Base-by-base conservation (phyloP, 2,888 invertebrate species). In the Nycteola revayana region DNA sequence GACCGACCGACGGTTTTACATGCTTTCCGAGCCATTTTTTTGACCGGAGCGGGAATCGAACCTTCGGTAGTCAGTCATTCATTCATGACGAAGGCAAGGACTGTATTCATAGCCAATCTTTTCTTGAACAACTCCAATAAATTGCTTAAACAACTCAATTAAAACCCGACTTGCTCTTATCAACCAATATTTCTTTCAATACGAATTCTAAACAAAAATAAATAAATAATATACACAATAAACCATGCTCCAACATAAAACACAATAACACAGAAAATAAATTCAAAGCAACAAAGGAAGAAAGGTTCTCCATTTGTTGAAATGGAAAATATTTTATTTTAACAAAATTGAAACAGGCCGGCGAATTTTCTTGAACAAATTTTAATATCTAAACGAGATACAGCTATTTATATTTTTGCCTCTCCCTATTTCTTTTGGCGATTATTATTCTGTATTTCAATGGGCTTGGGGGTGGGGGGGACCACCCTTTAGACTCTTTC, bases 371-470 rank as follows among this genome's bases (percentile, higher is more conserved):
- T 79, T 75, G 78, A 66, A 76, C 79, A 85, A 85, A 87, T 85
- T 88, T 87, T 86, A 87, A 87, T 87, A 86, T 86, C 79, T 67
- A 22, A 63, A 81, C 80, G 75, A 77, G 80, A 78, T 81, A 77
- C 60, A 58, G 82, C 84, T 85, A 85, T 87, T 87, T 88, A 86
- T 87, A 88, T 88, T 88, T 88, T 88, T 87, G 77, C 79, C 63
- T 81, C 83, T 67, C 59, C 75, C 69, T 64, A 67, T 85, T 87
- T 88, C 87, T 87, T 87, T 87, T 80, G 84, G 87, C 82, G 88
- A 87, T 87, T 86, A 87, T 88, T 88, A 87, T 87, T 87, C 88
- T 87, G 88, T 85, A 78, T 87, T 86, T 81, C 81, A 73, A 82
- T 80, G 80, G 82, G 81, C 66, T 57, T 38, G 63, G 65, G n/a